Conservation (phyloP, 1,140 invertebrate genomes). For the Gonioctena quinquepunctata region DNA sequence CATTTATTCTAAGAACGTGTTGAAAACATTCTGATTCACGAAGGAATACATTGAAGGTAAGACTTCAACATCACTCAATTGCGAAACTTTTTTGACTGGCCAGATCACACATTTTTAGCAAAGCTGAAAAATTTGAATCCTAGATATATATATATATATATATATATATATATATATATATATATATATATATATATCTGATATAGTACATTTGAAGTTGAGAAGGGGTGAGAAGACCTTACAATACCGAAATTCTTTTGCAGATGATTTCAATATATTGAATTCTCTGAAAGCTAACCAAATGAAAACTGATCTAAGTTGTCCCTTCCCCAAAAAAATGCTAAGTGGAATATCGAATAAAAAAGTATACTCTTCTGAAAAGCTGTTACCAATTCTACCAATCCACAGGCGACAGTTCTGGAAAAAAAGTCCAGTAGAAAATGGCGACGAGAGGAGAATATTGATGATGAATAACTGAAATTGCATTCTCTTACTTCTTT, state of each 20-base stretch:
- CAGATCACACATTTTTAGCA: too few relatives aligned
- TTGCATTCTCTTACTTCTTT: not conserved
- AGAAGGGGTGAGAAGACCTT: too few relatives aligned
- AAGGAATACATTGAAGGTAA: too few relatives aligned
- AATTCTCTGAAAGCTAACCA: constrained; percentile 11
- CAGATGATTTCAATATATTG: constrained; percentile 1
- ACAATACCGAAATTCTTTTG: constrained; percentile 10
- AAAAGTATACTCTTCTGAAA: not conserved
- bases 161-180: too few relatives aligned
- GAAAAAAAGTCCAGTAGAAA: not conserved
- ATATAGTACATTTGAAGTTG: constrained; percentile 5
- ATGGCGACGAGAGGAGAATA: not conserved
- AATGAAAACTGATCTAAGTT: too few relatives aligned
- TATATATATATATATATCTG: constrained; percentile 12
- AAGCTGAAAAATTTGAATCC: too few relatives aligned
- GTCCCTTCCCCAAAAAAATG: not conserved
- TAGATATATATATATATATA: too few relatives aligned
- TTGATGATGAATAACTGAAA: constrained; percentile 4
- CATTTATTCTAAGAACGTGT: too few relatives aligned
- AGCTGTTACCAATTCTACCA: constrained; percentile 12
- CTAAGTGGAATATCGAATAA: not conserved
- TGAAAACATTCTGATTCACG: too few relatives aligned
- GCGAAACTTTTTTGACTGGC: too few relatives aligned
- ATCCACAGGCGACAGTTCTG: constrained; percentile 8
- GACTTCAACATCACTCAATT: too few relatives aligned